Conservation (phyloP, 1,140 invertebrate species). For the Drosophila eugracilis region DNA sequence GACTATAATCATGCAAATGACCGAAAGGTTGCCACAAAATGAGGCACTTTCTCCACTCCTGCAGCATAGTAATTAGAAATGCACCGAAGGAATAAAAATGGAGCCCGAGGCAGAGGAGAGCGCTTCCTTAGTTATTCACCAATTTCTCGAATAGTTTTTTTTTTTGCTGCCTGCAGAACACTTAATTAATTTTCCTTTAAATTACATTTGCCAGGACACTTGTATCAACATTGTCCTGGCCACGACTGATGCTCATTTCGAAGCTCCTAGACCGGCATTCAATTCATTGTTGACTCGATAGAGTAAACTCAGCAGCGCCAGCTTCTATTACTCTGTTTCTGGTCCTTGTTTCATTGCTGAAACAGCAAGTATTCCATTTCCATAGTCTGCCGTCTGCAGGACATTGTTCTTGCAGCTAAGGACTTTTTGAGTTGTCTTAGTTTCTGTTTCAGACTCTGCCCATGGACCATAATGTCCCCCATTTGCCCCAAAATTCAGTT, state of each 20-base stretch:
- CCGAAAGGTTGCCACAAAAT: slow-evolving; percentile 35
- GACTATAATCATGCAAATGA: slow-evolving; percentile 58
- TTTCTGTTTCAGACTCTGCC: slow-evolving; percentile 16
- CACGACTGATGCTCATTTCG: slow-evolving; percentile 56
- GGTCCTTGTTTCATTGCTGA: slow-evolving; percentile 25
- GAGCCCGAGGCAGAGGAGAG: slow-evolving; percentile 19
- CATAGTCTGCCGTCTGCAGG: slow-evolving; percentile 17
- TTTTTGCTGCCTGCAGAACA: slow-evolving; percentile 25
- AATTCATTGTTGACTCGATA: slow-evolving; percentile 74
- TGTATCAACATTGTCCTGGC: slow-evolving; percentile 55
- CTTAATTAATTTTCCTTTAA: slow-evolving; percentile 79
- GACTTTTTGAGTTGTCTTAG: slow-evolving; percentile 35
- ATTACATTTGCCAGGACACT: slow-evolving; percentile 65
- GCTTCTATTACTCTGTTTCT: slow-evolving; percentile 11
- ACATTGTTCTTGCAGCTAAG: slow-evolving; percentile 35
- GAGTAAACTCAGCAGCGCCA: slow-evolving; percentile 48
- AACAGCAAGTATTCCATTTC: slow-evolving; percentile 38
- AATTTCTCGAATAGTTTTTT: slow-evolving; percentile 13
- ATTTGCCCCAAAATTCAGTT: slow-evolving; percentile 43
- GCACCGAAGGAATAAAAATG: slow-evolving; percentile 55
- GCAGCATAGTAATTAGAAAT: slow-evolving; percentile 67
- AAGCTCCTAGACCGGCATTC: slow-evolving; percentile 46
- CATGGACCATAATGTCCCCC: slow-evolving; percentile 31
- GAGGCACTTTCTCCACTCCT: background rate
- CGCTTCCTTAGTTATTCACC: slow-evolving; percentile 22